Conservation (phyloP, 2,797 vertebrate species). For the Ptychobarbus kaznakovi region DNA sequence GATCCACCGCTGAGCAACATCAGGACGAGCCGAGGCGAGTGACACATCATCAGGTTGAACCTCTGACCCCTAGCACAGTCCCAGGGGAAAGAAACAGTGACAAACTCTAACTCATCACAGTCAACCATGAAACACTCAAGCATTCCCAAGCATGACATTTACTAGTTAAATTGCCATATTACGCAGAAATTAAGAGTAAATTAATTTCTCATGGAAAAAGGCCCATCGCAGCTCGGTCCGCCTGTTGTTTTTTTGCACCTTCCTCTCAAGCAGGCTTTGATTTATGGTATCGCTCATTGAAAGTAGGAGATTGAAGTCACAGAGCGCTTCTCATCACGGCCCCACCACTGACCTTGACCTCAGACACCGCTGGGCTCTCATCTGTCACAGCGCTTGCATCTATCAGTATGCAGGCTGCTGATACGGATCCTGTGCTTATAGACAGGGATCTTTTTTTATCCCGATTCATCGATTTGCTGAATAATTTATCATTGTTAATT, state of each 20-base stretch:
- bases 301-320: slow-evolving; percentile 45
- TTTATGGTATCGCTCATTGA: slow-evolving; percentile 53
- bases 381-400: slow-evolving; percentile 53
- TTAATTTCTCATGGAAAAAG: background rate
- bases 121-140: slow-evolving; percentile 15
- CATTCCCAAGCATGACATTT: slow-evolving; percentile 1
- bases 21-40: slow-evolving; percentile 5
- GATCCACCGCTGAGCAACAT: slow-evolving; percentile 5
- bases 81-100: slow-evolving; percentile 2
- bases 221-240: background rate
- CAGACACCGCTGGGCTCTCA: slow-evolving; percentile 44
- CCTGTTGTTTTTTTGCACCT: background rate
- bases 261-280: slow-evolving; percentile 34
- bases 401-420: slow-evolving; percentile 42
- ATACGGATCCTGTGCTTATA: slow-evolving; percentile 28
- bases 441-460: slow-evolving; percentile 51
- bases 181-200: slow-evolving; percentile 3
- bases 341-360: slow-evolving; percentile 61
- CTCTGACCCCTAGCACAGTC: slow-evolving; percentile 12
- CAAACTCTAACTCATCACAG: slow-evolving; percentile 39
- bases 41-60: slow-evolving; percentile 40
- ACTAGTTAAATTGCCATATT: slow-evolving; percentile 28
- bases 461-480: slow-evolving; percentile 51
- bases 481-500: slow-evolving; percentile 62
- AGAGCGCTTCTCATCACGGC: slow-evolving; percentile 41